These are phyloP conservation scores for Eucidaris tribuloides DNA, from an alignment of 35 echinoderm and acorn worm species.

Conservation along the genomic window DNA sequence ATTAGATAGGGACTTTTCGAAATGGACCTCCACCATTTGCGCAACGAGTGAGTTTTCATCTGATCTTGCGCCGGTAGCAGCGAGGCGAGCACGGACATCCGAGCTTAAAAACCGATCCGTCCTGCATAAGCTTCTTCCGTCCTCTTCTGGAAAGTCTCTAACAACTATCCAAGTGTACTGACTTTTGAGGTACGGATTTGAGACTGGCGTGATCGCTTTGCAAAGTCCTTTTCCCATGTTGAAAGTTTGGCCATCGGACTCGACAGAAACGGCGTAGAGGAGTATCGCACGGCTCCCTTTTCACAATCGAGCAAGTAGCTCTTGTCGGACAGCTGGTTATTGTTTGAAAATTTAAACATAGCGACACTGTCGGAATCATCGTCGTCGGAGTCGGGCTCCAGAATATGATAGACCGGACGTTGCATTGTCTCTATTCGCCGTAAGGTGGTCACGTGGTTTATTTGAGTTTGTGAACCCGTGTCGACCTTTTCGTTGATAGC, in stretches of 20 bases:
- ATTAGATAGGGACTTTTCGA: no score
- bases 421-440: neutral
- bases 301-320: neutral
- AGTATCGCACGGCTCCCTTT: neutral
- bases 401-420: neutral
- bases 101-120: no score
- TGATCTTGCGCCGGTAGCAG: no score
- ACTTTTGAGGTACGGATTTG: neutral
- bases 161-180: neutral
- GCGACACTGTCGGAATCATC: neutral
- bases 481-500: neutral
- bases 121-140: no score
- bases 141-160: no score
- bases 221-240: neutral
- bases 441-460: neutral
- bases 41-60: no score
- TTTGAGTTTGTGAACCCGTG: neutral
- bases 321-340: neutral
- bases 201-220: neutral
- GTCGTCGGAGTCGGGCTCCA: neutral
- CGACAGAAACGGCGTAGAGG: neutral
- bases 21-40: no score
- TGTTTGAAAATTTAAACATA: neutral
- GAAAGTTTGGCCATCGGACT: neutral
- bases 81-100: no score